Conservation (phyloP, 2,113 vertebrate species). For the Nycticryphes semicollaris region DNA sequence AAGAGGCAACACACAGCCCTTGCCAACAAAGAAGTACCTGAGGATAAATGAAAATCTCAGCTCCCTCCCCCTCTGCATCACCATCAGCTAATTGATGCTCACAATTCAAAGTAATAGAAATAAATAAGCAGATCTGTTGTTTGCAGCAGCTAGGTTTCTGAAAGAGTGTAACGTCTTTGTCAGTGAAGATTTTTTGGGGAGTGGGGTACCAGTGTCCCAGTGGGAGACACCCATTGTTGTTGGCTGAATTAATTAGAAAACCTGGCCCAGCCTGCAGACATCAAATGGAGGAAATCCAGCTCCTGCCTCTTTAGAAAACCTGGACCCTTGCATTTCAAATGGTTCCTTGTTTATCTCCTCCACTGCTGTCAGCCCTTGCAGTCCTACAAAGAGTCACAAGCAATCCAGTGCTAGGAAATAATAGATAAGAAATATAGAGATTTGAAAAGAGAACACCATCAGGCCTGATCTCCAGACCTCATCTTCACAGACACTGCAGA, state of each 20-base stretch:
- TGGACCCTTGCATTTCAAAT: background rate
- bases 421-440: background rate
- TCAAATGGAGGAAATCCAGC: background rate
- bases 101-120: background rate
- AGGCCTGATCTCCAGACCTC: background rate
- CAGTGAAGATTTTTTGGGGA: background rate
- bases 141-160: background rate
- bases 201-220: background rate
- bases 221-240: background rate
- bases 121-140: background rate
- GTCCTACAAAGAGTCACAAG: background rate
- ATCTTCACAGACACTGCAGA: background rate
- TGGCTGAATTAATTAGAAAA: background rate
- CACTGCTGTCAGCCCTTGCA: background rate
- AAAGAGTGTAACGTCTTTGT: background rate
- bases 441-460: background rate
- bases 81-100: background rate
- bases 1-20: background rate
- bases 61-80: rapidly evolving
- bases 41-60: background rate
- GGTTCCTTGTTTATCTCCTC: background rate
- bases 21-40: background rate
- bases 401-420: background rate
- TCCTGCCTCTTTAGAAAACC: background rate
- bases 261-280: background rate